Percentiles rank a stretch among this genome's conserved stretches.
These are phyloP conservation scores for Helicorthomorpha holstii DNA, from an alignment of 1,140 invertebrate species.

Conservation along the genomic window DNA sequence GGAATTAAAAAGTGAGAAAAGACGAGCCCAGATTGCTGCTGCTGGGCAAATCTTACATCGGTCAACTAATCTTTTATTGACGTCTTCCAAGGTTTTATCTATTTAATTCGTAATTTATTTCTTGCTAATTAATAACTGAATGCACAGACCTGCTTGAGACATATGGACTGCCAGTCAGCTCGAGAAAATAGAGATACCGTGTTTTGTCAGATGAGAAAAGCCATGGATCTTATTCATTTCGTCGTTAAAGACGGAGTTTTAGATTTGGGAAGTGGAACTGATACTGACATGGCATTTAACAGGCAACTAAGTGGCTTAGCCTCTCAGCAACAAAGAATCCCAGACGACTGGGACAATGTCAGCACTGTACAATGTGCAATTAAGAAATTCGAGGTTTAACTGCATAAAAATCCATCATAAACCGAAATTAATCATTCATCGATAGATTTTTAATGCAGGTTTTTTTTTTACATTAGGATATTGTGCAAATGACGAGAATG, in stretches of 20 bases:
- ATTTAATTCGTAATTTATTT: too few relatives aligned
- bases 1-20: conserved; percentile 85
- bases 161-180: conserved; percentile 82
- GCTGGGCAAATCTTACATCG: conserved; percentile 86
- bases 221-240: conserved; percentile 94
- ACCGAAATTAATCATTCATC: too few relatives aligned
- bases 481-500: conserved; percentile 62
- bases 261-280: conserved; percentile 31
- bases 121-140: too few relatives aligned
- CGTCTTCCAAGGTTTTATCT: conserved; percentile 93
- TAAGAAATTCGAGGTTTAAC: conserved; percentile 59
- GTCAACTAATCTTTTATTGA: conserved; percentile 94
- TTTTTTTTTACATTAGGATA: too few relatives aligned
- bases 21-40: conserved; percentile 86
- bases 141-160: conserved; percentile 65
- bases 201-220: conserved; percentile 88
- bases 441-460: too few relatives aligned
- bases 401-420: too few relatives aligned
- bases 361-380: conserved; percentile 59
- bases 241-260: conserved; percentile 86
- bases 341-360: conserved; percentile 44
- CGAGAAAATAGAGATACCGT: conserved; percentile 92
- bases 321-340: conserved; percentile 15
- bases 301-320: conserved; percentile 17
- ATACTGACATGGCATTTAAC: conserved; percentile 14